Conservation (phyloP, 2,797 vertebrate genomes). For the Dermochelys coriacea region DNA sequence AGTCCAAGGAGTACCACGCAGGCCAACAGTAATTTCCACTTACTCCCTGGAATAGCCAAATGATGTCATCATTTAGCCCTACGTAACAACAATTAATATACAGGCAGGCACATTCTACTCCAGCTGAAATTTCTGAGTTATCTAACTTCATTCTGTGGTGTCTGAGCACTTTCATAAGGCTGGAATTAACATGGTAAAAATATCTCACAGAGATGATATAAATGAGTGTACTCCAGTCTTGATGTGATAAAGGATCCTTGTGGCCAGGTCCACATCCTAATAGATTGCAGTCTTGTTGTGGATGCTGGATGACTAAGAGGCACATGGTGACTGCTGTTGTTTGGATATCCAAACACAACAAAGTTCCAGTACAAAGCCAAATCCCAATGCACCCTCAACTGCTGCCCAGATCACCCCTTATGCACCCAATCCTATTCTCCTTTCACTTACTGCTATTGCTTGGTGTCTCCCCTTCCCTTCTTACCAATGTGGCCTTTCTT, state of each 20-base stretch:
- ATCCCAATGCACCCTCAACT: accelerated
- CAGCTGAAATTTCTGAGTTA: not conserved
- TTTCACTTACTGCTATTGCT: not conserved
- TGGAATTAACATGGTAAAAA: not conserved
- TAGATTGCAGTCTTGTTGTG: accelerated
- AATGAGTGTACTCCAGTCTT: not conserved
- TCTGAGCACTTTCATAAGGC: not conserved
- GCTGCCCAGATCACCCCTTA: accelerated
- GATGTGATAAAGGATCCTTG: not conserved
- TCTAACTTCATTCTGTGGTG: not conserved
- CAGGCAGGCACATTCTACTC: not conserved
- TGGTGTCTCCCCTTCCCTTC: not conserved
- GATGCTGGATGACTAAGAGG: not conserved
- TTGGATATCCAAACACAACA: not conserved
- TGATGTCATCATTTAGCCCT: not conserved
- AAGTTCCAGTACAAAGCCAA: not conserved
- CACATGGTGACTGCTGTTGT: not conserved
- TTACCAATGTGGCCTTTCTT: not conserved
- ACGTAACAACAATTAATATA: not conserved
- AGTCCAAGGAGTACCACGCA: not conserved
- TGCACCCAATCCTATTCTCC: not conserved
- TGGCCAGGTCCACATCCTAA: not conserved
- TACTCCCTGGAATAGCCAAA: not conserved
- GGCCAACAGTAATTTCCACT: not conserved
- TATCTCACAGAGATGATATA: not conserved